phyloP scores from a whole-genome alignment of 2,113 vertebrate genomes.

The Pelmatolapia mariae region DNA sequence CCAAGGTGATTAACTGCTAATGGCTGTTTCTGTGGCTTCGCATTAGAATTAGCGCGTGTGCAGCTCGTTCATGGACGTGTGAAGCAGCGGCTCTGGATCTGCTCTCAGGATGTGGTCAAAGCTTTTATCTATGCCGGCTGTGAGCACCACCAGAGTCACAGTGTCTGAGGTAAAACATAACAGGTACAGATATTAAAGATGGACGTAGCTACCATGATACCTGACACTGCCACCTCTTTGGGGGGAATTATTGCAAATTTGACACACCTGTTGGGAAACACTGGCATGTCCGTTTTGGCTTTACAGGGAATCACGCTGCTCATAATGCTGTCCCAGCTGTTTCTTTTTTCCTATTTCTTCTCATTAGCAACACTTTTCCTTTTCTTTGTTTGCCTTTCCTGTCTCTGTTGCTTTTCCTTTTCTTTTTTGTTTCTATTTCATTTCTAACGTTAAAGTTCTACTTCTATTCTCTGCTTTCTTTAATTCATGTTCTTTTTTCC shows the following conservation, averaged over 20 bases:
- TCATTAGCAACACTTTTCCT: neutral
- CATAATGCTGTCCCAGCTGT: neutral
- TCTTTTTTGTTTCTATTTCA: rapidly evolving
- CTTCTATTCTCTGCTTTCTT: neutral
- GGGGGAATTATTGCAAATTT: neutral
- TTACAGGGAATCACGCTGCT: neutral
- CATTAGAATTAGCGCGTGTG: neutral
- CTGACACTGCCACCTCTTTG: neutral
- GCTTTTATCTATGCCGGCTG: neutral
- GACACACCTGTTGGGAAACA: neutral
- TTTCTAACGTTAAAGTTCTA: neutral
- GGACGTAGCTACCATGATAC: neutral
- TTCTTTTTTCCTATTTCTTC: neutral
- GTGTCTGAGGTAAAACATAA: rapidly evolving
- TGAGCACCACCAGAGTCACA: neutral
- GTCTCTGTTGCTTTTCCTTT: neutral
- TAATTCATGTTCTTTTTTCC: neutral
- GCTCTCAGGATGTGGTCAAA: neutral
- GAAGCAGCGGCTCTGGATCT: neutral
- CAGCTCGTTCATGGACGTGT: neutral
- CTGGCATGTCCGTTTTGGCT: neutral
- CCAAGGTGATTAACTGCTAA: neutral
- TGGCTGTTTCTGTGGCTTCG: neutral
- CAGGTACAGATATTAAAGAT: neutral
- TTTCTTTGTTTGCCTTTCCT: neutral